Percentiles rank a stretch among this genome's conserved stretches.
phyloP scores from a whole-genome alignment of 2,888 invertebrate genomes.

The Choreutis nemorana region DNA sequence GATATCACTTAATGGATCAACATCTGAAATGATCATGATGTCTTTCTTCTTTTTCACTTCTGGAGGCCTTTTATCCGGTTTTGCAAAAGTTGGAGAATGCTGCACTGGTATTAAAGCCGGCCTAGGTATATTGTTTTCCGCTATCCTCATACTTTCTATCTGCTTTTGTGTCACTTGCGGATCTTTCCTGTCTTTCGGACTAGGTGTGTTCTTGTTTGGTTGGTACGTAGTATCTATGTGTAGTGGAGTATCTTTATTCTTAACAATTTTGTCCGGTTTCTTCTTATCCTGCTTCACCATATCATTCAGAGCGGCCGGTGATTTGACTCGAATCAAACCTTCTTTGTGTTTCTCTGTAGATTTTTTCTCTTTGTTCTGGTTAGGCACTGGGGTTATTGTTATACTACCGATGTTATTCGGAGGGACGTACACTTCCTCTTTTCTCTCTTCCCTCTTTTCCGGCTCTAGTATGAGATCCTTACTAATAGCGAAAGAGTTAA shows the following conservation, averaged over 20 bases:
- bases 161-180: slow-evolving; percentile 41
- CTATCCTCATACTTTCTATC: slow-evolving; percentile 39
- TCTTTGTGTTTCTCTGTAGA: slow-evolving; percentile 26
- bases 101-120: slow-evolving; percentile 43
- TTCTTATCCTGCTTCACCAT: slow-evolving; percentile 30
- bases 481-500: slow-evolving; percentile 28
- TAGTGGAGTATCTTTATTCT: slow-evolving; percentile 26
- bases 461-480: slow-evolving; percentile 41
- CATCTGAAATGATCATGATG: slow-evolving; percentile 41
- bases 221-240: slow-evolving; percentile 42
- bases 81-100: slow-evolving; percentile 51
- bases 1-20: slow-evolving; percentile 41
- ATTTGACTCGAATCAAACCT: slow-evolving; percentile 45
- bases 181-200: slow-evolving; percentile 30
- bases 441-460: slow-evolving; percentile 23
- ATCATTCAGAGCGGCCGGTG: slow-evolving; percentile 51
- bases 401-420: slow-evolving; percentile 52
- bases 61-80: slow-evolving; percentile 48
- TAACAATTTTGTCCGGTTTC: slow-evolving; percentile 27
- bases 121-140: slow-evolving; percentile 48
- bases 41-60: slow-evolving; percentile 53
- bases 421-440: slow-evolving; percentile 43
- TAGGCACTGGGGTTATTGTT: slow-evolving; percentile 50
- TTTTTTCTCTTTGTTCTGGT: slow-evolving; percentile 26
- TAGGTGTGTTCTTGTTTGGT: slow-evolving; percentile 24